Percentiles rank a stretch among this genome's conserved stretches.
phyloP scores from a whole-genome alignment of 2,797 vertebrate species.

The Gadopsis bispinosus region DNA sequence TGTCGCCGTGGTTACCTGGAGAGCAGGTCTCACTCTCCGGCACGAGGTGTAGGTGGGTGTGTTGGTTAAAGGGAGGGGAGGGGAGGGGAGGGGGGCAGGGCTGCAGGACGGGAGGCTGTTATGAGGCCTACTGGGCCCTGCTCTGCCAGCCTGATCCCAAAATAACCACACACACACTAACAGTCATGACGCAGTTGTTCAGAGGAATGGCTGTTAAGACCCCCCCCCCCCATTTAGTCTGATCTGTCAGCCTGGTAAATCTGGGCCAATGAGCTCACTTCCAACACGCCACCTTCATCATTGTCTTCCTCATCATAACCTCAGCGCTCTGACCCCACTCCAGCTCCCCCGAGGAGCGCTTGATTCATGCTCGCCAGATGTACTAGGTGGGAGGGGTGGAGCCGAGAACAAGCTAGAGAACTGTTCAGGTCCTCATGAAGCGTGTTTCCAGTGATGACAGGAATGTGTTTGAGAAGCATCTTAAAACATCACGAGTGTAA shows the following conservation, averaged over 20 bases:
- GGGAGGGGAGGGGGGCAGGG: not conserved
- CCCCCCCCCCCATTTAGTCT: not conserved
- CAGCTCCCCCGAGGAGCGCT: slow-evolving; percentile 37
- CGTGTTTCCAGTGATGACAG: too few relatives aligned
- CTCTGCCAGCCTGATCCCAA: slow-evolving; percentile 49
- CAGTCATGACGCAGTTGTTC: slow-evolving; percentile 24
- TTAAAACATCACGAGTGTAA: too few relatives aligned
- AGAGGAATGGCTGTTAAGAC: slow-evolving; percentile 13
- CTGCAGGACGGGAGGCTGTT: slow-evolving; percentile 27
- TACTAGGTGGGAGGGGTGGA: slow-evolving; percentile 14
- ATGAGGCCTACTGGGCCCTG: slow-evolving; percentile 60
- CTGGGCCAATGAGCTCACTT: slow-evolving; percentile 53
- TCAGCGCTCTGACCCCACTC: slow-evolving; percentile 43
- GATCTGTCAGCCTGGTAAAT: slow-evolving; percentile 57
- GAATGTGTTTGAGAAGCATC: too few relatives aligned
- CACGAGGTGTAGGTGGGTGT: too few relatives aligned
- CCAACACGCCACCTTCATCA: not conserved
- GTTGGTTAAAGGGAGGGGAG: too few relatives aligned
- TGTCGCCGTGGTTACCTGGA: slow-evolving; percentile 9
- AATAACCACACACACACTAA: slow-evolving; percentile 55
- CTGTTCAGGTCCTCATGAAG: not conserved
- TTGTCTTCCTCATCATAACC: slow-evolving; percentile 19
- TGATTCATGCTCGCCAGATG: slow-evolving; percentile 67
- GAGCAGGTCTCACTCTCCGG: not conserved
- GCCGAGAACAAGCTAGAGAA: not conserved